A percentile compares a stretch with the other conserved stretches of the same genome.
phyloP scores from a whole-genome alignment of 1,140 invertebrate species.

The Drosophila pachea region DNA sequence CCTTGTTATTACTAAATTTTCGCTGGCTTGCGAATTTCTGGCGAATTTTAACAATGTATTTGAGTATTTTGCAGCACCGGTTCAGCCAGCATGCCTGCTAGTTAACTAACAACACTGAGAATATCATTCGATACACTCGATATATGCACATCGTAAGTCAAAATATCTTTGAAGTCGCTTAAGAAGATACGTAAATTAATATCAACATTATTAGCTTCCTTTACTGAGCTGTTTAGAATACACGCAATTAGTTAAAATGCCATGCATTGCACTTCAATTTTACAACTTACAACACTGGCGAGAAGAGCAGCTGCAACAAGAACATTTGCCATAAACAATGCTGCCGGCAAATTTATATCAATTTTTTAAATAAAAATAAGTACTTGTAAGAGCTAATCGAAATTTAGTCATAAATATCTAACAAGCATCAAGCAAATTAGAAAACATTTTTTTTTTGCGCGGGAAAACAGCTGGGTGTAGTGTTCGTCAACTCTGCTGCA shows the following conservation, averaged over 20 bases:
- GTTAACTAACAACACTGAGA: slow-evolving; percentile 21
- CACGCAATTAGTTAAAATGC: neutral
- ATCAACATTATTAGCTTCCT: neutral
- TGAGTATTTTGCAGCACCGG: slow-evolving; percentile 44
- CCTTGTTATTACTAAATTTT: slow-evolving; percentile 60
- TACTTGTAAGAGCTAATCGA: neutral
- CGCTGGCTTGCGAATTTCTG: slow-evolving; percentile 60
- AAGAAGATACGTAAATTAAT: slow-evolving; percentile 9
- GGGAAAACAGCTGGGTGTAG: slow-evolving; percentile 43
- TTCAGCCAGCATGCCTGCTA: slow-evolving; percentile 29
- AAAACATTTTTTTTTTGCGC: slow-evolving; percentile 35
- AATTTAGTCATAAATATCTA: neutral
- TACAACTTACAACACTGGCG: slow-evolving; percentile 28
- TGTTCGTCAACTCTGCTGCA: slow-evolving; percentile 5
- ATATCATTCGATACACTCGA: slow-evolving; percentile 39
- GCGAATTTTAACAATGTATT: slow-evolving; percentile 52
- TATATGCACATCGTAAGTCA: slow-evolving; percentile 10
- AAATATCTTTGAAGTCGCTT: neutral
- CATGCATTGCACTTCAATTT: neutral
- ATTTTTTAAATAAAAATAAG: slow-evolving; percentile 2
- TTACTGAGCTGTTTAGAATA: neutral
- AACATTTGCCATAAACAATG: slow-evolving; percentile 30
- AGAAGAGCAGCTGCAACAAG: slow-evolving; percentile 39
- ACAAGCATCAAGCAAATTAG: neutral
- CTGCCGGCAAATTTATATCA: slow-evolving; percentile 7